A percentile compares a stretch with the other conserved stretches of the same genome.
Evolutionary conservation across 2,888 invertebrate species (phyloP).

Genomic region (Diarsia dahlii): DNA sequence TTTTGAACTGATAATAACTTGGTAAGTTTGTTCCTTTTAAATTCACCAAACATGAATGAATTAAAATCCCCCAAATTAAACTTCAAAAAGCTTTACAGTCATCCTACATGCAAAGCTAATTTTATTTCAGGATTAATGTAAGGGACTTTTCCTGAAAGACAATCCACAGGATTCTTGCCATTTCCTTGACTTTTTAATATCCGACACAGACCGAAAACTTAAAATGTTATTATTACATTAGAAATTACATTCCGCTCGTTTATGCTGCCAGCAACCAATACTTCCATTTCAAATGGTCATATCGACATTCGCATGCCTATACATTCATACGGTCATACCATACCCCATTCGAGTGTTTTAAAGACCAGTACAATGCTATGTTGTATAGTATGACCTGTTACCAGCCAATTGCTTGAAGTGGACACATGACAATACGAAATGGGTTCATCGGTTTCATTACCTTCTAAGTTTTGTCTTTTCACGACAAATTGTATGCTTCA

Average conservation of each 20-base stretch:
- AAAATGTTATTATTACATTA: not conserved
- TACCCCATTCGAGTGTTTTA: not conserved
- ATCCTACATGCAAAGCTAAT: not conserved
- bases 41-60: not conserved
- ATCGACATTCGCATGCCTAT: not conserved
- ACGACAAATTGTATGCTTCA: conserved; percentile 2
- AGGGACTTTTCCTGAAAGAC: not conserved
- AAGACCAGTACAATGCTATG: not conserved
- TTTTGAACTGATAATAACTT: not conserved
- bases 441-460: not conserved
- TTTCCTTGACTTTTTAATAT: not conserved
- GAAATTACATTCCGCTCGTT: not conserved
- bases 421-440: conserved; percentile 4
- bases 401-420: not conserved
- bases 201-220: not conserved
- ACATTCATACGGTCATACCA: no score
- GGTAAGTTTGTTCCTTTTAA: not conserved
- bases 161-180: not conserved
- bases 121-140: not conserved
- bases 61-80: not conserved
- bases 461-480: conserved; percentile 8
- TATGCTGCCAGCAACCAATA: conserved; percentile 12
- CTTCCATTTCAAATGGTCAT: conserved; percentile 9
- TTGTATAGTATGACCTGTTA: not conserved
- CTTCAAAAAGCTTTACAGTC: not conserved